phyloP scores from a whole-genome alignment of 2,888 invertebrate species.

The Boloria selene region DNA sequence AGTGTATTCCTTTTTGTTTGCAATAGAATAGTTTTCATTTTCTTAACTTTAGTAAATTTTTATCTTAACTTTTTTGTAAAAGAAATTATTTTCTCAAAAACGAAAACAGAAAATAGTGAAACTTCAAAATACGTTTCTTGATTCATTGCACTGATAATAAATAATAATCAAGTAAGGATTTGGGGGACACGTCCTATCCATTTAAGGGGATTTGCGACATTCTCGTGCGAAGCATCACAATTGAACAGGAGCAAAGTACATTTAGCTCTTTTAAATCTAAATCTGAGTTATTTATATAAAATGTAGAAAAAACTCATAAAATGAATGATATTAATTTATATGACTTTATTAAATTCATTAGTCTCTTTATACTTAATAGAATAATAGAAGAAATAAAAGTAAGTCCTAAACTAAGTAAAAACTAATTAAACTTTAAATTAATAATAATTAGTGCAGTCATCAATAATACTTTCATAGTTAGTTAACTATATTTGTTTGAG shows the following conservation, averaged over 20 bases:
- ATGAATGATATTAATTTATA: neutral
- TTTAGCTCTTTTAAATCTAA: constrained; percentile 33
- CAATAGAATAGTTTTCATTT: neutral
- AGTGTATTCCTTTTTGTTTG: neutral
- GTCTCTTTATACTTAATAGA: too few relatives aligned
- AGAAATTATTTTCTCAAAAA: too few relatives aligned
- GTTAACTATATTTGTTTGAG: too few relatives aligned
- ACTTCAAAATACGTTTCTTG: constrained; percentile 54
- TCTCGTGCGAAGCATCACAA: constrained; percentile 68
- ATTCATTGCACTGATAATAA: constrained; percentile 74
- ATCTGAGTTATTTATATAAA: neutral
- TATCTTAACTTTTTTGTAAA: too few relatives aligned
- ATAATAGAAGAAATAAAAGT: too few relatives aligned
- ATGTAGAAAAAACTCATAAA: neutral
- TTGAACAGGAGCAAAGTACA: constrained; percentile 48
- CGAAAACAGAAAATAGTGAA: constrained; percentile 36
- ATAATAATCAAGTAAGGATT: constrained; percentile 78
- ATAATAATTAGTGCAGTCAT: too few relatives aligned
- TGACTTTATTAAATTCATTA: neutral
- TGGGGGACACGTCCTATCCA: constrained; percentile 73
- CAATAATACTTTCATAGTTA: too few relatives aligned
- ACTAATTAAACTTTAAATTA: too few relatives aligned
- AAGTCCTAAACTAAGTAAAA: too few relatives aligned
- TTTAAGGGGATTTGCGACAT: constrained; percentile 73
- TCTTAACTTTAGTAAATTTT: neutral